A percentile compares a stretch with the other conserved stretches of the same genome.
Conservation (phyloP, 2,888 invertebrate genomes). For the Lutraria lutraria region DNA sequence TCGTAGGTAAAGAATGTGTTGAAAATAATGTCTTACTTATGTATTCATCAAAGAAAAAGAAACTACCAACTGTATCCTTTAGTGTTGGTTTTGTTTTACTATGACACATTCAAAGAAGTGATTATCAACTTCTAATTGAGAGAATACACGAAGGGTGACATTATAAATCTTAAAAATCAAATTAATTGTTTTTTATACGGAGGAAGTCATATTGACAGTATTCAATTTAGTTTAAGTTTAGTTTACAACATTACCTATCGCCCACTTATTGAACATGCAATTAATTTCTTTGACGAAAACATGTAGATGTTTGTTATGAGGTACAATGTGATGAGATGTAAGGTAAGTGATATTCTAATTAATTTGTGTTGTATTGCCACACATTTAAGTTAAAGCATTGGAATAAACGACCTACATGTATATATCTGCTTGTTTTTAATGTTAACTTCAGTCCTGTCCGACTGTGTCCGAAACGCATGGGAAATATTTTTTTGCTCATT, state of each 20-base stretch:
- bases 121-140: too few species aligned
- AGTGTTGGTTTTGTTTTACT: neutral
- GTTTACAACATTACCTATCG: too few species aligned
- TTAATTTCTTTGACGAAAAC: slow-evolving; percentile 10
- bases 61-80: slow-evolving; percentile 48
- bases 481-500: too few species aligned
- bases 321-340: slow-evolving; percentile 39
- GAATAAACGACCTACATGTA: neutral
- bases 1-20: slow-evolving; percentile 10
- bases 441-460: neutral
- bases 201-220: too few species aligned
- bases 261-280: neutral
- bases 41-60: slow-evolving; percentile 15
- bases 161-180: too few species aligned
- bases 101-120: too few species aligned
- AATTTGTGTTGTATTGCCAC: neutral
- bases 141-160: too few species aligned
- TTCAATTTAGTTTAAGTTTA: too few species aligned
- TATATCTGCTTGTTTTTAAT: neutral
- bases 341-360: slow-evolving; percentile 31
- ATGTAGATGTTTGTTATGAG: slow-evolving; percentile 43
- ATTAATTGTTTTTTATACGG: too few species aligned
- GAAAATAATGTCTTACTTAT: slow-evolving; percentile 15
- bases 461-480: too few species aligned
- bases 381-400: neutral